A percentile compares a stretch with the other conserved stretches of the same genome.
phyloP scores from a whole-genome alignment of 2,888 invertebrate genomes.

The Drosophila cognata region DNA sequence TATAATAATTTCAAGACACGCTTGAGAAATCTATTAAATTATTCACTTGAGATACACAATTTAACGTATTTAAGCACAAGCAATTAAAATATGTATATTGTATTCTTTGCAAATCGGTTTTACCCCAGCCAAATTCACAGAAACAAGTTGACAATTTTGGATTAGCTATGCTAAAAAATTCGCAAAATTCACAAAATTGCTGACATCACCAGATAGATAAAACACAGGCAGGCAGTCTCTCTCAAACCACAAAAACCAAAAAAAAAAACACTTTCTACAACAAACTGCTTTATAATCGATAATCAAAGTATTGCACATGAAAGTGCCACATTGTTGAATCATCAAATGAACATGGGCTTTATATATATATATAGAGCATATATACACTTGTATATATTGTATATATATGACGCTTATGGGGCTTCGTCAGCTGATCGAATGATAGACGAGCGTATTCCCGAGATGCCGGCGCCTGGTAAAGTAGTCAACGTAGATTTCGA shows the following conservation, averaged over 20 bases:
- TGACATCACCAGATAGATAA: slow-evolving; percentile 26
- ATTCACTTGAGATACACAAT: neutral
- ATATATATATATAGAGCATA: neutral
- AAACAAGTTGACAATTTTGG: slow-evolving; percentile 19
- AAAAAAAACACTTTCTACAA: neutral
- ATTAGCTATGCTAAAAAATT: neutral
- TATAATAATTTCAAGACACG: neutral
- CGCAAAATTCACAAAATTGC: slow-evolving; percentile 1
- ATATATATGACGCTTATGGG: neutral
- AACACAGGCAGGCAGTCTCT: neutral
- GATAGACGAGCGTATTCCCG: slow-evolving; percentile 34
- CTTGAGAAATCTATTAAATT: neutral
- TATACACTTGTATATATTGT: neutral
- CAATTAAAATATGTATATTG: neutral
- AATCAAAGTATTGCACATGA: slow-evolving; percentile 5
- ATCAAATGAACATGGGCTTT: slow-evolving; percentile 17
- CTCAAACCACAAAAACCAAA: neutral
- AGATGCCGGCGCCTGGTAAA: slow-evolving; percentile 45
- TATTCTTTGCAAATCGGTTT: neutral
- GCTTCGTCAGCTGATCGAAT: slow-evolving; percentile 47
- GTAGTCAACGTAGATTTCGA: slow-evolving; percentile 8
- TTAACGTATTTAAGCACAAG: neutral
- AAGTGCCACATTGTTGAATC: slow-evolving; percentile 52
- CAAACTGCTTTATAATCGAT: slow-evolving; percentile 1
- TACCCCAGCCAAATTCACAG: neutral